Percentiles rank a stretch among this genome's conserved stretches.
These are phyloP conservation scores for Trichacis sp. DNA, from an alignment of 2,888 invertebrate genomes.

Conservation along the genomic window DNA sequence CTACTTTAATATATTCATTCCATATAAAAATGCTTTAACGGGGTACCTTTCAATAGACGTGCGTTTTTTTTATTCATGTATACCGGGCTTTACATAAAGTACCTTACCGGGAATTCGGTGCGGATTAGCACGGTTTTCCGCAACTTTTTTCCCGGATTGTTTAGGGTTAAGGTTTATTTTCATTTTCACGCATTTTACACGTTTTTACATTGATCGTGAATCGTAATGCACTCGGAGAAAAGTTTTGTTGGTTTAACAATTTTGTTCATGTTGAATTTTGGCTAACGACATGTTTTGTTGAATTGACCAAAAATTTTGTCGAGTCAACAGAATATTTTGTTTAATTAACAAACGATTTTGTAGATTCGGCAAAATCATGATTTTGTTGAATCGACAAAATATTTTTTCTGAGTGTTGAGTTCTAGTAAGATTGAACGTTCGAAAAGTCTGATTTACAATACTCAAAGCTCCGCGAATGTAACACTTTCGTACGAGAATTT, in stretches of 20 bases:
- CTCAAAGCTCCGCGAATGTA: conserved; percentile 29
- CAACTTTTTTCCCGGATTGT: conserved; percentile 13
- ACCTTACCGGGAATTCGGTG: conserved; percentile 57
- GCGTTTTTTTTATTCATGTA: conserved; percentile 55
- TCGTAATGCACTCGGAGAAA: too few species aligned
- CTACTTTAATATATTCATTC: conserved; percentile 66
- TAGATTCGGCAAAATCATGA: too few species aligned
- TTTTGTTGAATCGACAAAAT: too few species aligned
- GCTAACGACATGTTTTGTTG: too few species aligned
- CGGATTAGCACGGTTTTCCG: too few species aligned
- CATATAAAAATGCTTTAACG: conserved; percentile 63
- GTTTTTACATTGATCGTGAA: too few species aligned
- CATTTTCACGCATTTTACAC: conserved; percentile 31
- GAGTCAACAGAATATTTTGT: too few species aligned
- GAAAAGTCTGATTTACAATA: conserved; percentile 48
- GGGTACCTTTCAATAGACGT: conserved; percentile 58
- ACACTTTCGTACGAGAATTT: conserved; percentile 1
- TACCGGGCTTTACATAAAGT: conserved; percentile 64
- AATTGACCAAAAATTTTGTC: too few species aligned
- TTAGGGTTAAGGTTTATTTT: conserved; percentile 39
- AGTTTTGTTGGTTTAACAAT: too few species aligned
- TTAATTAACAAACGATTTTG: too few species aligned
- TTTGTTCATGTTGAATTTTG: too few species aligned
- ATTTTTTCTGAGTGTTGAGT: too few species aligned
- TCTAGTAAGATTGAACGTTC: conserved; percentile 29